Percentiles rank a stretch among this genome's conserved stretches.
phyloP scores from a whole-genome alignment of 1,140 invertebrate species.

The Mizuhopecten yessoensis region DNA sequence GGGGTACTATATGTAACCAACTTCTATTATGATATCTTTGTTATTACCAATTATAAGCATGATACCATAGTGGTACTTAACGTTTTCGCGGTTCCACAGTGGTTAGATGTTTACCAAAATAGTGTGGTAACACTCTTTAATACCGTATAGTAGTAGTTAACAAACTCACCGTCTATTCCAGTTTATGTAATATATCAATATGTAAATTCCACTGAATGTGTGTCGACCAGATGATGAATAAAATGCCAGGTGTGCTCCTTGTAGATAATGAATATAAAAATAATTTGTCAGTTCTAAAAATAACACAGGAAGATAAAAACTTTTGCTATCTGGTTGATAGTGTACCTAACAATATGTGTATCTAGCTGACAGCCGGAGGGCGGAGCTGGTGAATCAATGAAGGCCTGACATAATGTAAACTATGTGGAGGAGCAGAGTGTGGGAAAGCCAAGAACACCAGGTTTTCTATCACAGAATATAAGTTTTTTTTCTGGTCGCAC shows the following conservation, averaged over 20 bases:
- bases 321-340: neutral
- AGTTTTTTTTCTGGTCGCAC: no score
- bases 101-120: no score
- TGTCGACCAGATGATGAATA: neutral
- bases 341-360: neutral
- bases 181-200: neutral
- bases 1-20: no score
- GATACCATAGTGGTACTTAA: no score
- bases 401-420: neutral
- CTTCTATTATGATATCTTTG: no score
- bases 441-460: no score
- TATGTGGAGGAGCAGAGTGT: no score
- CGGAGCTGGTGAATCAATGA: neutral
- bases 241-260: neutral
- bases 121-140: no score
- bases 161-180: slow-evolving; percentile 10
- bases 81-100: no score
- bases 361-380: neutral
- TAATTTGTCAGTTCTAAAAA: slow-evolving; percentile 29
- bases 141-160: no score
- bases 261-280: neutral
- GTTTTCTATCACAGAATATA: no score
- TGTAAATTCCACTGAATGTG: neutral
- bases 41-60: no score
- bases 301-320: neutral